Base-by-base conservation (phyloP, 2,797 vertebrate species). In the Ficedula albicollis region DNA sequence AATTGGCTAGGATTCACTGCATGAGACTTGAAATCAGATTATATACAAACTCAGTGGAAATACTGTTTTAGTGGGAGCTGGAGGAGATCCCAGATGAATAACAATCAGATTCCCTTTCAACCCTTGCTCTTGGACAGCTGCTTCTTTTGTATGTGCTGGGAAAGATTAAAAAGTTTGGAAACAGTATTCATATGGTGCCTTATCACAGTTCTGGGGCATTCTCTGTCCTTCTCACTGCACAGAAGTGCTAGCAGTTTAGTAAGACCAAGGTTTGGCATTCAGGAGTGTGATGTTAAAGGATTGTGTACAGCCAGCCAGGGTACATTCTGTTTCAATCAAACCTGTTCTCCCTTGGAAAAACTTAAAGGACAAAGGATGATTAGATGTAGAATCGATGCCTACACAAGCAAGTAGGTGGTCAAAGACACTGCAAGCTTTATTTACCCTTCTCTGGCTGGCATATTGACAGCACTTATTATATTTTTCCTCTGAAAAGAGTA, bases 81-180 rank as follows among this genome's bases (percentile, higher is more conserved):
- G 94, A 95, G 70, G 36, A 87, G 56, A 86, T 95, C 93, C 85
- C 84, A 94, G 89, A 90, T 94, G 94, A 95, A 94, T 91, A 94
- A 91, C 85, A 95, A 79, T 90, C 77, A 93, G 87, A 88, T 95
- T 95, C 80, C 89, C 87, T 94, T 96, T 94, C 93, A 95, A 48
- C 85, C 77, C 67, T 64, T 95, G 79, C 70, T 91, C 74, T 94
- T 93, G 88, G 87, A 52, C 91, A 92, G 73, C 76, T 91, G 92
- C 58, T 90, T 93, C 79, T 93, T 94, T 94, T 93, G 74, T 94
- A 82, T 95, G 89, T 84, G 80, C 83, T 84, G 67, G 63, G 80
- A 88, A 96, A 87, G 74, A 90, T 91, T 95, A 79, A 89, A 58
- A 95, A 95, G 87, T 96, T 95, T 90, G 93, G 91, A 95, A 96